Evolutionary conservation across 2,888 invertebrate genomes (phyloP).

Genomic region (Synergus umbraculus): DNA sequence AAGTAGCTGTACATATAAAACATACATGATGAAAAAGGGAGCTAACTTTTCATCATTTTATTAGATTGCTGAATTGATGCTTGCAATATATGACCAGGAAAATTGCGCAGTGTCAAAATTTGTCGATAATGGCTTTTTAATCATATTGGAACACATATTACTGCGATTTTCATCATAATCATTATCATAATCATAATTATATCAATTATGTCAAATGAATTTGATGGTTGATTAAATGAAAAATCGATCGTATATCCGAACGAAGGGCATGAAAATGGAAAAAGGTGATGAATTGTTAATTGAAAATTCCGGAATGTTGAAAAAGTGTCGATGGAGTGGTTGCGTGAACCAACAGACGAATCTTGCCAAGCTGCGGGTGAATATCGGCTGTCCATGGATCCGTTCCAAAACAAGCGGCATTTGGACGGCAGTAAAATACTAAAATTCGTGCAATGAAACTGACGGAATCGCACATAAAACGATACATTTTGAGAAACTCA

Average conservation of each 20-base stretch:
- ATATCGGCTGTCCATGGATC: slow-evolving; percentile 52
- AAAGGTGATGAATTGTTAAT: background rate
- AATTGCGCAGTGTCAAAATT: no score
- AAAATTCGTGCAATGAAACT: slow-evolving; percentile 37
- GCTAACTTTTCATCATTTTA: background rate
- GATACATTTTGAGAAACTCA: slow-evolving; percentile 19
- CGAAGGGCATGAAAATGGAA: background rate
- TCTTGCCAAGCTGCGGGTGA: slow-evolving; percentile 32
- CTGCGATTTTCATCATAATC: no score
- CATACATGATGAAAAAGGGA: background rate
- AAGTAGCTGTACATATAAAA: background rate
- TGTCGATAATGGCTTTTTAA: background rate
- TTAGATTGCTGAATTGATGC: background rate
- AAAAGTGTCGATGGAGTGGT: slow-evolving; percentile 1
- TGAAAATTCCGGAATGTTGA: background rate
- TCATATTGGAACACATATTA: no score
- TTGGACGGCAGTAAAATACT: slow-evolving; percentile 50
- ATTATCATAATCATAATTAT: no score
- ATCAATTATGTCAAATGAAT: no score
- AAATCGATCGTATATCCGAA: no score
- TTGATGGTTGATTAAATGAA: no score
- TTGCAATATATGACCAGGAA: background rate
- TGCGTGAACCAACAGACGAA: background rate
- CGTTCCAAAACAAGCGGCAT: slow-evolving; percentile 62
- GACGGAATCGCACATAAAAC: slow-evolving; percentile 28